Evolutionary conservation across 1,140 invertebrate species (phyloP).

Genomic region (Caenorhabditis inopinata): DNA sequence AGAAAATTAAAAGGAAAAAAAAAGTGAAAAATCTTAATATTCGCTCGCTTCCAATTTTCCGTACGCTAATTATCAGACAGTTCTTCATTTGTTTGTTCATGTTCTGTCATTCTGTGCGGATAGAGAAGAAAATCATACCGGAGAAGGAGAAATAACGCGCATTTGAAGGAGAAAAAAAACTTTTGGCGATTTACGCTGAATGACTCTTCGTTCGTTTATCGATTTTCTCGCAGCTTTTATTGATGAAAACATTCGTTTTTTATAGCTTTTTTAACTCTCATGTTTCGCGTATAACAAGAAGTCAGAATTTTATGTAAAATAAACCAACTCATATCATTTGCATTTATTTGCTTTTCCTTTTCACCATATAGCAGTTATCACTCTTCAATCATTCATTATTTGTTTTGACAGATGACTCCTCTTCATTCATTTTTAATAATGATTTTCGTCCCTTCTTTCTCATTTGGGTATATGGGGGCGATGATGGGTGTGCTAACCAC

Average conservation of each 20-base stretch:
- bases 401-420: too few species aligned
- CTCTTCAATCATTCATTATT: background rate
- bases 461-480: conserved; percentile 68
- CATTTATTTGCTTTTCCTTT: background rate
- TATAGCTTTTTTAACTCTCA: background rate
- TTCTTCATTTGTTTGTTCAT: conserved; percentile 12
- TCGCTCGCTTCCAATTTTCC: too few species aligned
- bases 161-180: background rate
- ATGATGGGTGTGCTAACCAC: conserved; percentile 71
- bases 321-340: background rate
- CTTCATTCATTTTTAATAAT: too few species aligned
- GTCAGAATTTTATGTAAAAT: background rate
- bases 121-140: background rate
- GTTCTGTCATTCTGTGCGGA: conserved; percentile 24
- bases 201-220: conserved; percentile 21
- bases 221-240: conserved; percentile 15
- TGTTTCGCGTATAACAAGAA: background rate
- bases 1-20: too few species aligned
- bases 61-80: too few species aligned
- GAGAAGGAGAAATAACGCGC: background rate
- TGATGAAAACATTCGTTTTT: background rate
- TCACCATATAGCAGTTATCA: background rate
- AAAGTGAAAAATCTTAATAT: too few species aligned
- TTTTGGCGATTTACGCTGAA: background rate
- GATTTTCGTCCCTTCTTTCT: background rate